These are phyloP conservation scores for Apaloderma vittatum DNA, from an alignment of 2,113 vertebrate genomes.

Conservation along the genomic window DNA sequence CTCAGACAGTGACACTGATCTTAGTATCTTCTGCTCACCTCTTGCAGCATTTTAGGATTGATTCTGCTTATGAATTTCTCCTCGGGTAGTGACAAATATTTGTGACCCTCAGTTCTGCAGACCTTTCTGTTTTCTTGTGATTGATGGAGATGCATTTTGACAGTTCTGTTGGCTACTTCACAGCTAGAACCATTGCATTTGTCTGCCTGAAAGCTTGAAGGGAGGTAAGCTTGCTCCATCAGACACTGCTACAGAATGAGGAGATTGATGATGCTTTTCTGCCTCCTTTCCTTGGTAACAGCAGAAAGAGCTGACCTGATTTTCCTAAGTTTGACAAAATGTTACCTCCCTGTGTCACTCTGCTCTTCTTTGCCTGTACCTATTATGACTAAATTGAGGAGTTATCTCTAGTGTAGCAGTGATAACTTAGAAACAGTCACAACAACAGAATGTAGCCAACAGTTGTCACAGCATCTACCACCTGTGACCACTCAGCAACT, in stretches of 20 bases:
- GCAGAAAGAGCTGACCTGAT: background rate
- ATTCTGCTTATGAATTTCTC: background rate
- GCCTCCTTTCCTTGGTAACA: background rate
- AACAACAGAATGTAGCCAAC: background rate
- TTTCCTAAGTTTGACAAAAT: background rate
- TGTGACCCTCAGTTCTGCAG: background rate
- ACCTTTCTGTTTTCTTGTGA: background rate
- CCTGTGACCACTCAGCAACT: no score
- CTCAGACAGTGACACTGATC: background rate
- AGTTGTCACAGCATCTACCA: background rate
- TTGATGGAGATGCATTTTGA: background rate
- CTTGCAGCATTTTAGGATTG: background rate
- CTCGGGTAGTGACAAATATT: accelerated
- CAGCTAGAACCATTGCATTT: background rate
- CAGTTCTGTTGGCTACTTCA: background rate
- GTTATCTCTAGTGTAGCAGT: background rate
- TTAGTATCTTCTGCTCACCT: background rate
- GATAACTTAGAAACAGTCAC: background rate
- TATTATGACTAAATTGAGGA: background rate
- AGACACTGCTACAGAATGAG: background rate
- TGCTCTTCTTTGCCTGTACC: background rate
- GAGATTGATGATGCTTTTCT: background rate
- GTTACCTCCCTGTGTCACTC: background rate
- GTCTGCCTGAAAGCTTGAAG: background rate
- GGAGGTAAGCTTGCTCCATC: background rate